Base-by-base conservation (phyloP, 2,888 invertebrate genomes). In the Frankliniella intonsa region DNA sequence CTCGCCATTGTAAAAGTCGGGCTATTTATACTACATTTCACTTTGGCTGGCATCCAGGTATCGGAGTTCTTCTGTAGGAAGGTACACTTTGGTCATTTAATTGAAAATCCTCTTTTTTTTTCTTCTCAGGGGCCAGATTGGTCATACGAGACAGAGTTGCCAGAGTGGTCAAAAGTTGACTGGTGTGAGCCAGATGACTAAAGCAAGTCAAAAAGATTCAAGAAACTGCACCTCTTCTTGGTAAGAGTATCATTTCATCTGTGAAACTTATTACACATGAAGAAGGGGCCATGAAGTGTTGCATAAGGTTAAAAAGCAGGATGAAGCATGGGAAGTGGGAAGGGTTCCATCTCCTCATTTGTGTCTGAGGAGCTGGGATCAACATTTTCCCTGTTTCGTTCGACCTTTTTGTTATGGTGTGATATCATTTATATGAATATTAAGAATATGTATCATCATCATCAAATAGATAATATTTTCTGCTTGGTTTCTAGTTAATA, bases 91-190 rank as follows among this genome's bases (percentile, higher is more conserved):
- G 80, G 50, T 62, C 22, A 76, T 17, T 80, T 62, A 17, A 76
- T 22, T 65, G 3, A 19, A 51, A 50, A 25, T 49, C 27, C 22
- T 50, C 22, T 83, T 84, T 81, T 84, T 81, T 82, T 83, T 86
- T 84, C 85, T 84, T 89, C 87, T 1, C 89, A 96, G 95, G 97
- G 97, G 55, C 95, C 96, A 82, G 97, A 95, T 81, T 98, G 97
- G 97, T 94, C 95, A 86, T 98, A 95, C 88, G 94, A 96, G 89
- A 97, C 97, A 1, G 93, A 94, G 86, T 90, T 97, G 85, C 98
- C 98, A 0, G 93, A 93, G 82, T 98, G 98, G 98, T 97, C 98
- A 65, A 90, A 91, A 87, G 91, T 94, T 81, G 94, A 96, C 85
- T 97, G 96, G 96, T 90, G 90, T 83, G 94, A 94, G 86, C 84